Evolutionary conservation across 2,797 vertebrate genomes (phyloP), one percentile per base, ranked within the genome.

Genomic region (Adrianichthys oophorus): DNA sequence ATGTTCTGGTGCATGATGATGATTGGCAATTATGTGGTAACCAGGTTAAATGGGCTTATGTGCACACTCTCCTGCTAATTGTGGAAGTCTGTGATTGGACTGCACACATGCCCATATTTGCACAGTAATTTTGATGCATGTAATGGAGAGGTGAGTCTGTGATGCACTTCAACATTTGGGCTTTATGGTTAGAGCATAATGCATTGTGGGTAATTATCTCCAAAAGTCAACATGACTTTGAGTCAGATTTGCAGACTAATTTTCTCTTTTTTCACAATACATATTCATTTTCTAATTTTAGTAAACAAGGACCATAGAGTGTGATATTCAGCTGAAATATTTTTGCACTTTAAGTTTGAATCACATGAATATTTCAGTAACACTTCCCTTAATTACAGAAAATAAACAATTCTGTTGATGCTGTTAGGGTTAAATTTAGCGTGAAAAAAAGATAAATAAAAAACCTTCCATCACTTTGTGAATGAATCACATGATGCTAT

Each of bases 11-110:
- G 26, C 55, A 58, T 29, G 44, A 62, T 70, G 52, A 70, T 70
- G 54, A 79, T 57, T 49, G 44, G 52, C 47, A 71, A 66, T 86
- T 77, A 74, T 15, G 21, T 74, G 49, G 55, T 76, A 66, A 84
- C 52, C 51, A 61, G 59, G 54, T 83, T 80, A 72, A 70, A 72
- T 57, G 18, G 42, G 41, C 51, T 48, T 57, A 40, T 62, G 47
- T 57, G 45, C 45, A 65, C 48, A 41, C 15, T 8, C 46, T 62
- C 1, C 10, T 54, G 24, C 23, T 43, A 52, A 51, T 61, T 1
- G 37, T 61, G 49, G 37, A 57, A 61, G 59, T 62, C 7, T n/a
- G 41, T 47, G 46, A 54, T 26, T 61, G 17, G 45, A 41, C 7
- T 57, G 43, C 24, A 47, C 56, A 66, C 5, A 23, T 52, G 41